A percentile compares a stretch with the other conserved stretches of the same genome.
These are phyloP conservation scores for Tyrannus savana DNA, from an alignment of 2,113 vertebrate species.

Conservation along the genomic window DNA sequence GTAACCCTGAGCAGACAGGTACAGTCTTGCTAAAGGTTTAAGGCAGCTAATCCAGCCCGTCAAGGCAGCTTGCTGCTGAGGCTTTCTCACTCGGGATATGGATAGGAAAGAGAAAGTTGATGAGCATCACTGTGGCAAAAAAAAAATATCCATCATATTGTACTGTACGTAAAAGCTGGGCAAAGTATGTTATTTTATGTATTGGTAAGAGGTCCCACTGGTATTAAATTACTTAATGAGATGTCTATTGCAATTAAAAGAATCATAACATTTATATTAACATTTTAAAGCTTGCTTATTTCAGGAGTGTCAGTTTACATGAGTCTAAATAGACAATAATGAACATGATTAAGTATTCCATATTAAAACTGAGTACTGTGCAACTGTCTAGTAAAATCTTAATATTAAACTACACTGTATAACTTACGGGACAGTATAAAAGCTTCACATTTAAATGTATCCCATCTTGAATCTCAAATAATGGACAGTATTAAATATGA, in stretches of 20 bases:
- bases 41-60: neutral
- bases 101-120: neutral
- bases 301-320: conserved; percentile 71
- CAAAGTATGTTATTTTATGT: conserved; percentile 70
- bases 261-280: conserved; percentile 78
- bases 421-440: conserved; percentile 30
- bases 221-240: conserved; percentile 78
- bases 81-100: neutral
- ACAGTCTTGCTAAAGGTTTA: neutral
- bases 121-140: neutral
- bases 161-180: conserved; percentile 34
- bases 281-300: conserved; percentile 76
- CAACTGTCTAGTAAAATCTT: conserved; percentile 71
- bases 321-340: conserved; percentile 74
- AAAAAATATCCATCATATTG: neutral
- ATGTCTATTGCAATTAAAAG: conserved; percentile 79
- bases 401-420: conserved; percentile 24
- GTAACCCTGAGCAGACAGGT: neutral
- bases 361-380: conserved; percentile 64
- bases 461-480: conserved; percentile 20
- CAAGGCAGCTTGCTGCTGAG: neutral
- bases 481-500: conserved; percentile 26
- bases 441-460: conserved; percentile 12
- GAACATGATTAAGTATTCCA: conserved; percentile 70
- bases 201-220: conserved; percentile 61